A percentile compares a stretch with the other conserved stretches of the same genome.
phyloP scores from a whole-genome alignment of 2,113 vertebrate species.

The Coryphaenoides rupestris region DNA sequence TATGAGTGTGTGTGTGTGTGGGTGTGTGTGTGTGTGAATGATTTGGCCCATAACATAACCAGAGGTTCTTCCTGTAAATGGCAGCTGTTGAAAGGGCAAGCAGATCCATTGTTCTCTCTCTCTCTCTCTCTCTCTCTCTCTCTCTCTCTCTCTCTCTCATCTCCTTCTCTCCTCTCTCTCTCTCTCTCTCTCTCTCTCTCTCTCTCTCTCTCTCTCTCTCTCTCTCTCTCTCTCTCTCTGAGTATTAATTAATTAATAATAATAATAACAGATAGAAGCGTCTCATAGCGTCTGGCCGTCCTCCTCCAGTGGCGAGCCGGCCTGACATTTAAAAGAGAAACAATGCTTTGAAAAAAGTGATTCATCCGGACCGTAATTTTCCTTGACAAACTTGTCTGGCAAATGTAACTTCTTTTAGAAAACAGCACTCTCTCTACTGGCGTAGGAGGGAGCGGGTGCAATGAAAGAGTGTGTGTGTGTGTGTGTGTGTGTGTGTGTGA shows the following conservation, averaged over 20 bases:
- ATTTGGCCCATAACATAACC: background rate
- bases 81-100: background rate
- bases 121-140: background rate
- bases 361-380: constrained; percentile 35
- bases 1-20: too few species aligned
- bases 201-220: constrained; percentile 8
- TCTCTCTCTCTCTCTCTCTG: constrained; percentile 14
- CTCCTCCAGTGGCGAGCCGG: constrained; percentile 20
- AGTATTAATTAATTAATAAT: constrained; percentile 1
- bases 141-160: constrained; percentile 2
- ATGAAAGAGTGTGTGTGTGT: constrained; percentile 15
- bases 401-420: constrained; percentile 35
- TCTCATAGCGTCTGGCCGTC: constrained; percentile 32
- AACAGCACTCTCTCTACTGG: constrained; percentile 31
- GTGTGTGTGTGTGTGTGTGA: constrained; percentile 38
- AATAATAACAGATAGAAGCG: background rate
- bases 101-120: background rate
- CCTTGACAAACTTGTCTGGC: constrained; percentile 45
- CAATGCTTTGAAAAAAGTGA: constrained; percentile 46
- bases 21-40: too few species aligned
- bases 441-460: background rate
- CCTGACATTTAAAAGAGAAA: constrained; percentile 42
- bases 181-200: constrained; percentile 1
- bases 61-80: background rate
- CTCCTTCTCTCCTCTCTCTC: background rate